Evolutionary conservation across 2,113 vertebrate genomes (phyloP), one percentile per base, ranked within the genome.

Genomic region (Anser cygnoides): DNA sequence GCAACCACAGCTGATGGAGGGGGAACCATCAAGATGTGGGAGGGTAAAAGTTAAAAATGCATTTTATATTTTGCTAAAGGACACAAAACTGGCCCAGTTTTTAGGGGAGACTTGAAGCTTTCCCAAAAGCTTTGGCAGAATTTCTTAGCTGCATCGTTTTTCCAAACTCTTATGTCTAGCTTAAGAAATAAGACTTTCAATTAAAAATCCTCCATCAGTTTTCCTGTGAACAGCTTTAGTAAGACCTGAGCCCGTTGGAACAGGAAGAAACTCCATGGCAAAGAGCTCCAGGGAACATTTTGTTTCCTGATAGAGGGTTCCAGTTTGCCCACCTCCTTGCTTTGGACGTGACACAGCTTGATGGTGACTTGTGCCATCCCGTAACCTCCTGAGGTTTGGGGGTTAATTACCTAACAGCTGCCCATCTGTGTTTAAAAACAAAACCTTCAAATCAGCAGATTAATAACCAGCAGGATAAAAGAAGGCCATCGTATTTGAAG

Each of bases 1-100:
- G 3, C 26, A 66, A 4, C 33, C 44, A 54, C 74, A 61, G 0
- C 6, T 41, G n/a, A 37, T 1, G 1, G 14, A 8, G 12, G 19
- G 8, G 46, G 23, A 75, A 3, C 18, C 62, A 17, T 65, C n/a
- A 15, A 76, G 17, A 29, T 35, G 7, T 1, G 5, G 46, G 46
- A 46, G 46, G 49, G 5, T 31, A 5, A 71, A 88, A 49, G 37
- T 63, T 65, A 29, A 75, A 90, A 49, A 13, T 7, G 20, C 1
- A 1, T 16, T 90, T 75, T 63, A 5, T 26, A 10, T 74, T 62
- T 57, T 81, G 15, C 33, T 46, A 2, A 23, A 87, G 28, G 33
- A 55, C 33, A 13, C 46, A 57, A 76, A 95, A 4, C 63, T 44
- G 11, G 8, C 52, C 16, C 41, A 21, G 13, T 8, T 82, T 85